Conservation (phyloP, 2,888 invertebrate species). For the Eupelmus urozonus region DNA sequence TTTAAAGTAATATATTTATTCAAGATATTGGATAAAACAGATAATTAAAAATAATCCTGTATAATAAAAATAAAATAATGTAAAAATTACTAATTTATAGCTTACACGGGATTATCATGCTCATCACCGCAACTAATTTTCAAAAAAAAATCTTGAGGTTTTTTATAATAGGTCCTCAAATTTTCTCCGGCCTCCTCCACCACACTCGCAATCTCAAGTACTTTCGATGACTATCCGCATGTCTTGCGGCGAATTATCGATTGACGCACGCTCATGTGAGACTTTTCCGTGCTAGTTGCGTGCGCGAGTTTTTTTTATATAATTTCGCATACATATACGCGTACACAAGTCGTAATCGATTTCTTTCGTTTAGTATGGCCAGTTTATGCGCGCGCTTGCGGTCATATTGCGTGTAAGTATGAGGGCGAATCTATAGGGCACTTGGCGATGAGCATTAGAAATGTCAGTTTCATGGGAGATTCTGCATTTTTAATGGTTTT, state of each 20-base stretch:
- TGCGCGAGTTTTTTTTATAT: slow-evolving; percentile 22
- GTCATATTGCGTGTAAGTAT: too few relatives aligned
- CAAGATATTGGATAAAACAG: too few relatives aligned
- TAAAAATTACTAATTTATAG: too few relatives aligned
- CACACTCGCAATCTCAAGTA: not conserved
- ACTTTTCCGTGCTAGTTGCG: slow-evolving; percentile 13
- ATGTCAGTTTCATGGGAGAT: slow-evolving; percentile 19
- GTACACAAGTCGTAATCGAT: slow-evolving; percentile 33
- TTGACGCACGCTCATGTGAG: not conserved
- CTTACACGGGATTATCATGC: too few relatives aligned
- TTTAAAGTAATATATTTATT: not conserved
- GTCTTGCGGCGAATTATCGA: slow-evolving; percentile 30
- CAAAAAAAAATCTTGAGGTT: too few relatives aligned
- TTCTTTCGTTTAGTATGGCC: slow-evolving; percentile 8
- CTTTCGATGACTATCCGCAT: slow-evolving; percentile 2
- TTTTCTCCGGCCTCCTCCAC: too few relatives aligned
- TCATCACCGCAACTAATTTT: too few relatives aligned
- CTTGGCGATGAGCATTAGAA: slow-evolving; percentile 20
- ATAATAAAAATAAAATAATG: too few relatives aligned
- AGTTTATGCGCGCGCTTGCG: not conserved
- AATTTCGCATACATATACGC: not conserved
- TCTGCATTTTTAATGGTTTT: slow-evolving; percentile 14
- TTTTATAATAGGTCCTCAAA: too few relatives aligned
- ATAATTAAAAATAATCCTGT: too few relatives aligned
- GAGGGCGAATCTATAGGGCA: too few relatives aligned